Evolutionary conservation across 2,888 invertebrate species (phyloP), one percentile per base, ranked within the genome.

Genomic region (Clistopyga incitator): DNA sequence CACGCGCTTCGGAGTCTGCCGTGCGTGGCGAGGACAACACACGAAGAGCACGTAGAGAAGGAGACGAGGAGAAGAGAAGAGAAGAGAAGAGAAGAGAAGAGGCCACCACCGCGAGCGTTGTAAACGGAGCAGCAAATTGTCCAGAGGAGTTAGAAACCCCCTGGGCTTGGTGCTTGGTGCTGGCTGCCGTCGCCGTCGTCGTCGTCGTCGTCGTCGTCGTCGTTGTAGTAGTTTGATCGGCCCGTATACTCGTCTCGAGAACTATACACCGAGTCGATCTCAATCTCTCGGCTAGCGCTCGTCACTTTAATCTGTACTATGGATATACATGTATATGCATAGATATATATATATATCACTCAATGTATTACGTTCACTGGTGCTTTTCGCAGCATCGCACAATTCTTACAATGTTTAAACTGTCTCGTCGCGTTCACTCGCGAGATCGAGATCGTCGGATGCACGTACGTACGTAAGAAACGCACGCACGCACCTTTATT

Each of bases 401-500:
- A 25, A 59, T 59, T 56, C 2, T 15, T 15, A 59, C 59, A 13
- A n/a, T n/a, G 10, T 10, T 61, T 15, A 61, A 15, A 34, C 18
- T 34, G 18, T 29, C 29, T 52, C 20, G 56, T 50, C 85, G 83
- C 84, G 82, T 84, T 71, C 65, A 25, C 23, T 54, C 67, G 76
- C 65, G 65, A 42, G 64, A 68, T 65, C 79, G 70, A 80, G 72
- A 81, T 78, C 72, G 79, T 78, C 56, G 78, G 61, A 81, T 77
- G 82, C 84, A 84, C 83, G 83, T 85, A 86, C 87, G 86, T 81
- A 84, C 86, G 84, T 81, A 84, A 78, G 52, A 65, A 75, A 84
- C 86, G 85, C 85, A 86, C 87, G 84, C 85, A 87, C 87, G 87
- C 88, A 89, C 88, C 86, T 89, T 87, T 86, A 85, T 83, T 85